Evolutionary conservation across 2,113 vertebrate genomes (phyloP).

Genomic region (Sigmodon hispidus): DNA sequence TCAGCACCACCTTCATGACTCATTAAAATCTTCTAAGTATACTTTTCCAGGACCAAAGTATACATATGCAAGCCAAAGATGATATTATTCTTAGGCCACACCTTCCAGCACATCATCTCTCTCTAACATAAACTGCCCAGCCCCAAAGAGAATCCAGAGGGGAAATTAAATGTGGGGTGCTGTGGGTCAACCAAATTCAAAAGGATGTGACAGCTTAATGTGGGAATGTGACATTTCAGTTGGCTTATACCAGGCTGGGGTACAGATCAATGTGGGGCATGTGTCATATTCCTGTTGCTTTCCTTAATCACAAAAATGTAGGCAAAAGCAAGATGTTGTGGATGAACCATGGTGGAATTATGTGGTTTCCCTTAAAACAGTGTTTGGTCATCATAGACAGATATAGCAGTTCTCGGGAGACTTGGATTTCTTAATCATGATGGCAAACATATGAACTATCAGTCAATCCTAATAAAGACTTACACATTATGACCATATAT

Average conservation of each 20-base stretch:
- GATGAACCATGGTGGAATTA: not conserved
- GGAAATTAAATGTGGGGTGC: constrained; percentile 16
- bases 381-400: constrained; percentile 6
- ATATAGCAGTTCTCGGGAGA: not conserved
- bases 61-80: constrained; percentile 74
- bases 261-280: not conserved
- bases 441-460: constrained; percentile 9
- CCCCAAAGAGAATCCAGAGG: constrained; percentile 19
- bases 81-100: constrained; percentile 78
- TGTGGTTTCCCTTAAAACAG: not conserved
- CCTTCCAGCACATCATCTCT: constrained; percentile 65
- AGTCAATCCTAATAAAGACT: constrained; percentile 3
- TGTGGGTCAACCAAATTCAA: constrained; percentile 50
- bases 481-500: not conserved
- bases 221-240: constrained; percentile 9
- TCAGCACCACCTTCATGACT: constrained; percentile 64
- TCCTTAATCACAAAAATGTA: constrained; percentile 54
- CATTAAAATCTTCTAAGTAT: constrained; percentile 70
- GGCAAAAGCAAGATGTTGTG: constrained; percentile 11
- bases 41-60: constrained; percentile 71
- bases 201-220: constrained; percentile 54
- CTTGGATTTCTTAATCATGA: not conserved
- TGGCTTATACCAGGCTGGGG: constrained; percentile 9
- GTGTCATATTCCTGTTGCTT: not conserved
- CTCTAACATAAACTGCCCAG: constrained; percentile 42